A percentile compares a stretch with the other conserved stretches of the same genome.
phyloP scores from a whole-genome alignment of 1,140 invertebrate genomes.

The Eriosoma lanigerum region DNA sequence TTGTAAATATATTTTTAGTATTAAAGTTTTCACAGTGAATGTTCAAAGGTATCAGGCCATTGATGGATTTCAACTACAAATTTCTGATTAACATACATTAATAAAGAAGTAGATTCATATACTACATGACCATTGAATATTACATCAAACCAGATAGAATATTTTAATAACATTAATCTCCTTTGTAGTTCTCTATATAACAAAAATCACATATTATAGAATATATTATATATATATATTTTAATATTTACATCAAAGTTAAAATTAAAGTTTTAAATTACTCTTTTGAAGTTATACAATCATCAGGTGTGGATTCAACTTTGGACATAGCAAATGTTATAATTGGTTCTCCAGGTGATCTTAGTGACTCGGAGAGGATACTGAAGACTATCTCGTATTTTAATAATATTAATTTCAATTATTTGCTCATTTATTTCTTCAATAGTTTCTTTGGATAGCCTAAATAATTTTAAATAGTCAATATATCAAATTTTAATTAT shows the following conservation, averaged over 20 bases:
- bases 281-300: slow-evolving; percentile 34
- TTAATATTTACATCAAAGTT: not conserved
- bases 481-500: not conserved
- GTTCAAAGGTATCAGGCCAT: slow-evolving; percentile 59
- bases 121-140: slow-evolving; percentile 63
- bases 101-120: slow-evolving; percentile 58
- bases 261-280: not conserved
- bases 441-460: slow-evolving; percentile 42
- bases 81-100: slow-evolving; percentile 60
- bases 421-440: slow-evolving; percentile 41
- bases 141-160: slow-evolving; percentile 61
- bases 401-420: slow-evolving; percentile 52
- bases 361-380: slow-evolving; percentile 59
- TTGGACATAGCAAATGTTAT: slow-evolving; percentile 59
- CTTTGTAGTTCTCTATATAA: slow-evolving; percentile 59
- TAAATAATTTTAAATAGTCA: not conserved
- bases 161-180: slow-evolving; percentile 59
- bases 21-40: slow-evolving; percentile 48
- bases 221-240: no score
- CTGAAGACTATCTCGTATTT: slow-evolving; percentile 53
- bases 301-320: slow-evolving; percentile 52
- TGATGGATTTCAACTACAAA: slow-evolving; percentile 62
- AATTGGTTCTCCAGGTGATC: slow-evolving; percentile 61
- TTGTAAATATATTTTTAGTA: slow-evolving; percentile 51
- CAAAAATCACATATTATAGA: no score